These are phyloP conservation scores for Anolis sagrei DNA, from an alignment of 2,113 vertebrate genomes.

Conservation along the genomic window DNA sequence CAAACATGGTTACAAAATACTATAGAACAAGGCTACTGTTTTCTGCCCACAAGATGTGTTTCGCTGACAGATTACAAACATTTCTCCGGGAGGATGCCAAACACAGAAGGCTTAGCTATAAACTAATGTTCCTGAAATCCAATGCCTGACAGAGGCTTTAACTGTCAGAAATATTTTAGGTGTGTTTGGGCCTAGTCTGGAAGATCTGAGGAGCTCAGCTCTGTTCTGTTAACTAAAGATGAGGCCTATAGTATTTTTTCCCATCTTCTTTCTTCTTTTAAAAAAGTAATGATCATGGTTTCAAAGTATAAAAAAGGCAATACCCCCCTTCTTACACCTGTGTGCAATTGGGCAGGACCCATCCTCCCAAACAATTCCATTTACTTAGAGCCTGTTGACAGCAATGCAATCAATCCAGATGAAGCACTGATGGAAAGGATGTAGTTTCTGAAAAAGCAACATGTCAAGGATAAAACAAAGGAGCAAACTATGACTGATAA, in stretches of 20 bases:
- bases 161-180: constrained; percentile 52
- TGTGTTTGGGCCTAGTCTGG: not conserved
- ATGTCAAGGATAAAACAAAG: constrained; percentile 78
- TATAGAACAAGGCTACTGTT: not conserved
- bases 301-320: constrained; percentile 36
- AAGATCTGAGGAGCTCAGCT: constrained; percentile 39
- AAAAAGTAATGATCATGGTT: not conserved
- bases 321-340: not conserved
- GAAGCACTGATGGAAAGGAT: constrained; percentile 96
- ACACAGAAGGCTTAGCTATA: accelerated
- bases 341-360: constrained; percentile 9
- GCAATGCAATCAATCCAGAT: constrained; percentile 95
- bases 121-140: constrained; percentile 5
- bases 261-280: not conserved
- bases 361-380: constrained; percentile 4
- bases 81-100: not conserved
- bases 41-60: not conserved
- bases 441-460: constrained; percentile 85
- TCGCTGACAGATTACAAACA: not conserved
- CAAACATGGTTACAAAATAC: constrained; percentile 11
- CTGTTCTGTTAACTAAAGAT: constrained; percentile 52
- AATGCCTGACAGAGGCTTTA: constrained; percentile 18
- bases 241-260: constrained; percentile 28
- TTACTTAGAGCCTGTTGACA: constrained; percentile 97
- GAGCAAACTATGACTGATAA: not conserved